A percentile compares a stretch with the other conserved stretches of the same genome.
These are phyloP conservation scores for Sebastes vulpes DNA, from an alignment of 2,797 vertebrate genomes.

Conservation along the genomic window DNA sequence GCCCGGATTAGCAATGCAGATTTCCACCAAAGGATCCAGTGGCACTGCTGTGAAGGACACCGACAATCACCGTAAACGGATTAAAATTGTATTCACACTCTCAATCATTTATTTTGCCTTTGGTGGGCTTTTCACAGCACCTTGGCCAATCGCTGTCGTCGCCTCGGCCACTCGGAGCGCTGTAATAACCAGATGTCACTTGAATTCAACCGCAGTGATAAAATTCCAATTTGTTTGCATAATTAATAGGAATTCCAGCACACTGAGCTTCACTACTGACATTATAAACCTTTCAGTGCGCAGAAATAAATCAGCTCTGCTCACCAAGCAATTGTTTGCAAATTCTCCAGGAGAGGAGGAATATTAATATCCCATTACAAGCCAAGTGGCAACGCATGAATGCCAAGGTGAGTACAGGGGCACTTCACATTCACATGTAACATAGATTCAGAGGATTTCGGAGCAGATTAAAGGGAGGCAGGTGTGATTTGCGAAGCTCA, in stretches of 20 bases:
- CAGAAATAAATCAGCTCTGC: not conserved
- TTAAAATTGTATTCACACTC: slow-evolving; percentile 30
- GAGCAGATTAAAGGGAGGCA: not conserved
- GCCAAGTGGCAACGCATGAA: slow-evolving; percentile 3
- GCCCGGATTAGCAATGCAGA: slow-evolving; percentile 52
- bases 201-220: slow-evolving; percentile 15
- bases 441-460: not conserved
- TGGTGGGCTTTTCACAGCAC: not conserved
- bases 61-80: slow-evolving; percentile 26
- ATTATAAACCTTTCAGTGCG: not conserved
- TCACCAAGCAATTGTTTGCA: not conserved
- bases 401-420: slow-evolving; percentile 31
- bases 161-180: not conserved
- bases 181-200: not conserved
- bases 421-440: not conserved
- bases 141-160: not conserved
- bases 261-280: not conserved
- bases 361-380: slow-evolving; percentile 24
- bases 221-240: slow-evolving; percentile 33
- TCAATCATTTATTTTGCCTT: slow-evolving; percentile 11
- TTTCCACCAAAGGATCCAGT: slow-evolving; percentile 15
- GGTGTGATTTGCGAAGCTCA: slow-evolving; percentile 1
- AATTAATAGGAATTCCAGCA: slow-evolving; percentile 7
- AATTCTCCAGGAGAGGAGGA: slow-evolving; percentile 1
- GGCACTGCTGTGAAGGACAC: slow-evolving; percentile 48